Evolutionary conservation across 2,113 vertebrate species (phyloP).

Genomic region (Trachemys scripta): DNA sequence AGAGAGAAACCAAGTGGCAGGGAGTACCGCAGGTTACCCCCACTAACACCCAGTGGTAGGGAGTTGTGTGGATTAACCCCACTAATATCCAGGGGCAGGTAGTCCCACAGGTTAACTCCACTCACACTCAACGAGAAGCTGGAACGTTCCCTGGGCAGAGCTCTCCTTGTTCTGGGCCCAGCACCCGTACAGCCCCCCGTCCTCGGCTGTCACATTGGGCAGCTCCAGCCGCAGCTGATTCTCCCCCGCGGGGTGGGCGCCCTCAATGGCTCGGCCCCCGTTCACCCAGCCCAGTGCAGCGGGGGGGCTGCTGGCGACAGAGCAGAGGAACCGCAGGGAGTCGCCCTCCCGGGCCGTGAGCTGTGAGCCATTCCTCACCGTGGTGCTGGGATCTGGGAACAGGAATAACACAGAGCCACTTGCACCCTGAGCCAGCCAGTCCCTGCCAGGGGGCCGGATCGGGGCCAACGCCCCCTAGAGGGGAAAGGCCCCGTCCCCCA

Average conservation of each 20-base stretch:
- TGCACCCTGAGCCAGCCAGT: background rate
- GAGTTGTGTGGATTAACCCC: no score
- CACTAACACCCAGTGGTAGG: no score
- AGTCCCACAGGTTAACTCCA: background rate
- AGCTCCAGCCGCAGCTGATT: background rate
- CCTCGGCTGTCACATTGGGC: background rate
- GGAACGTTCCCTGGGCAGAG: background rate
- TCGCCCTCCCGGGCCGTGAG: constrained; percentile 32
- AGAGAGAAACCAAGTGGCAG: no score
- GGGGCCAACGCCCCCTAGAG: background rate
- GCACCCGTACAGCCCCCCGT: constrained; percentile 54
- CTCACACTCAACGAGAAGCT: constrained; percentile 57
- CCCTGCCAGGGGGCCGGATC: background rate
- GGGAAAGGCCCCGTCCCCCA: background rate
- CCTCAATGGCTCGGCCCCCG: background rate
- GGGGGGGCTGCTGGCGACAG: background rate
- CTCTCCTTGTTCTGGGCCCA: background rate
- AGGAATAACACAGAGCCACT: background rate
- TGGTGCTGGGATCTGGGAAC: background rate
- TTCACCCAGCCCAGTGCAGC: constrained; percentile 33
- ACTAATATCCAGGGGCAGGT: no score
- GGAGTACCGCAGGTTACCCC: background rate
- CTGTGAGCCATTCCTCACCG: accelerated
- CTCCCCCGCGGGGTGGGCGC: background rate
- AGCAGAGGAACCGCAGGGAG: constrained; percentile 40